Evolutionary conservation across 2,113 vertebrate species (phyloP), one percentile per base, ranked within the genome.

Genomic region (Capreolus pygargus): DNA sequence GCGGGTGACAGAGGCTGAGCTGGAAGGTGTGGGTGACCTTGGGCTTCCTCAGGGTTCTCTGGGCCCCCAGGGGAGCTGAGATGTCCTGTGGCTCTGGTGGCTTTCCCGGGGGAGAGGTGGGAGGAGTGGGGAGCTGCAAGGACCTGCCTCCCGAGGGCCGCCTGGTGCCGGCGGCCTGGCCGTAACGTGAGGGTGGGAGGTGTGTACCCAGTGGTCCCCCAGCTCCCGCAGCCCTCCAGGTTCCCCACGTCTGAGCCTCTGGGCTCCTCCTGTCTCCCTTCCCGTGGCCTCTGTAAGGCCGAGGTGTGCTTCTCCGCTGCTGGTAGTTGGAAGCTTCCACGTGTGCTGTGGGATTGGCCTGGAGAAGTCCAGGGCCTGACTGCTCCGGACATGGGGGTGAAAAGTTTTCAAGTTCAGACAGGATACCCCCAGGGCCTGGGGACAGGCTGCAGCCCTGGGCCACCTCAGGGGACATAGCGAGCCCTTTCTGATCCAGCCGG

Each of bases 331-430:
- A 74, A 82, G 58, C 64, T 91, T 92, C 67, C 55, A 21, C 16
- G 55, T 64, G 7, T 84, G 90, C 86, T 89, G 25, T 95, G 76
- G 93, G 90, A 23, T 3, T 89, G 82, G 39, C 55, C 9, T 17
- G 36, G 89, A 85, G 70, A 55, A 17, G 78, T 87, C 91, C 85
- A 79, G 43, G 91, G 57, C 83, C 28, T n/a, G 50, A 25, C 36
- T 86, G 52, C 21, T 50, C 21, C 21, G n/a, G 36, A 36, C 60
- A 30, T 82, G 54, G 9, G 58, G 43, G 19, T 33, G 50, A 76
- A 39, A 94, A 79, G 21, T 91, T 87, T 95, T 67, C 43, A 92
- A 84, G 87, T 97, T 98, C 64, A 67, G 55, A 74, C 47, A 91
- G 60, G 89, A 67, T 81, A 54, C 43, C 64, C 64, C 33, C 10